A percentile compares a stretch with the other conserved stretches of the same genome.
phyloP scores from a whole-genome alignment of 2,888 invertebrate genomes.

The Acrocera orbiculus region DNA sequence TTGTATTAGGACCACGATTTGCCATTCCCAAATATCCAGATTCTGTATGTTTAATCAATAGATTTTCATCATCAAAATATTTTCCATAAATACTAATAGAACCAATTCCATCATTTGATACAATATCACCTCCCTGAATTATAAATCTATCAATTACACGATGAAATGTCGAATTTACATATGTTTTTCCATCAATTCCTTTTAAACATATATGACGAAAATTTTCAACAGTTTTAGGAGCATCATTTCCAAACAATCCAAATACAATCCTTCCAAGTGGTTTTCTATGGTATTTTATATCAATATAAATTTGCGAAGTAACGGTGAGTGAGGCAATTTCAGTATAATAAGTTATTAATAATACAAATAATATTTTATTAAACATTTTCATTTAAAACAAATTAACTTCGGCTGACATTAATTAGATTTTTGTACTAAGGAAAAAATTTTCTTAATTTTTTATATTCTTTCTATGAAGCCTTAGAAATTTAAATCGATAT shows the following conservation, averaged over 20 bases:
- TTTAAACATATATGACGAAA: constrained; percentile 63
- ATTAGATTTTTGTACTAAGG: too few relatives aligned
- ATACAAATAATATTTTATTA: neutral
- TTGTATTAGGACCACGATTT: constrained; percentile 72
- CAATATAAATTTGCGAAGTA: constrained; percentile 68
- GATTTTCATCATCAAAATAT: constrained; percentile 73
- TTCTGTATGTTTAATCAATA: constrained; percentile 57
- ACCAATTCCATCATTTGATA: constrained; percentile 60
- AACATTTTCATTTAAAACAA: constrained; percentile 6
- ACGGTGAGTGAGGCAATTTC: constrained; percentile 47
- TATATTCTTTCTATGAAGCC: too few relatives aligned
- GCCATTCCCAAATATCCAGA: constrained; percentile 88
- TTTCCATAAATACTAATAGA: constrained; percentile 73
- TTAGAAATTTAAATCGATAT: too few relatives aligned
- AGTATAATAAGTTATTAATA: constrained; percentile 3
- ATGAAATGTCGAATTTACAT: constrained; percentile 64
- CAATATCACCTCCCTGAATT: constrained; percentile 84
- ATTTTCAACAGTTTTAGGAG: constrained; percentile 73
- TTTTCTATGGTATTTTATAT: constrained; percentile 56
- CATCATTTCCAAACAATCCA: constrained; percentile 63
- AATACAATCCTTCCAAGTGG: constrained; percentile 60
- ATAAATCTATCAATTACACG: constrained; percentile 77
- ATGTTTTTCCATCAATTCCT: constrained; percentile 58
- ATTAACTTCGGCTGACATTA: too few relatives aligned
- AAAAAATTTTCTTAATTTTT: too few relatives aligned